A percentile compares a stretch with the other conserved stretches of the same genome.
These are phyloP conservation scores for Hyperoodon ampullatus DNA, from an alignment of 2,113 vertebrate genomes.

Conservation along the genomic window DNA sequence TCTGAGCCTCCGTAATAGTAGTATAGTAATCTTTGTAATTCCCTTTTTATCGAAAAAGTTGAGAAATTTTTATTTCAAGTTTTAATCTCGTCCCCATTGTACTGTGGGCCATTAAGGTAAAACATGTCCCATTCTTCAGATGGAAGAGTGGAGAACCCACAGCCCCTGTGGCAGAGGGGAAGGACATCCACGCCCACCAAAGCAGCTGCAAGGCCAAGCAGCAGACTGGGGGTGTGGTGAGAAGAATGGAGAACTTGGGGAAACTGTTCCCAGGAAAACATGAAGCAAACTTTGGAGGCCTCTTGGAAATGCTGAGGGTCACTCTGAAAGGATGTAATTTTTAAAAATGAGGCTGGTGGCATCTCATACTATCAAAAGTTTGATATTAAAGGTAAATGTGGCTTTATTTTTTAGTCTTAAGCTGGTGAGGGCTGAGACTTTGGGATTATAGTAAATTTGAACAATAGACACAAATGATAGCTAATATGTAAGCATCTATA, in stretches of 20 bases:
- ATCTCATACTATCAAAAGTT: not conserved
- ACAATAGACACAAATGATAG: not conserved
- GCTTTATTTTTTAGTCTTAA: conserved; percentile 6
- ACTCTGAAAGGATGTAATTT: not conserved
- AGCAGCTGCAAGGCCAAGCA: rapidly evolving
- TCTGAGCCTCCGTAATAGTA: not conserved
- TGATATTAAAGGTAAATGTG: conserved; percentile 1
- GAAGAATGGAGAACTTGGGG: not conserved
- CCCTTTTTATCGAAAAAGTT: not conserved
- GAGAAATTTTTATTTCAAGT: not conserved
- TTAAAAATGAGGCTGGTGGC: not conserved
- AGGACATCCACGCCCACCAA: not conserved
- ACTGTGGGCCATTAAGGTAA: not conserved
- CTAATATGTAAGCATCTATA: not conserved
- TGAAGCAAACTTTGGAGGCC: not conserved
- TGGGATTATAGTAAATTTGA: not conserved
- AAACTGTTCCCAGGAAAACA: not conserved
- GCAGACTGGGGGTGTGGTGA: rapidly evolving
- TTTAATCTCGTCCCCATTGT: not conserved
- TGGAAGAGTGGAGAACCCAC: not conserved
- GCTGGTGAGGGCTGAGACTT: not conserved
- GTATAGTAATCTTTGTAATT: not conserved
- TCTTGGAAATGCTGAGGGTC: not conserved
- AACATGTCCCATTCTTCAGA: not conserved
- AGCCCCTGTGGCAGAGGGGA: rapidly evolving